Conservation (phyloP, 2,888 invertebrate genomes). For the Hypomecis punctinalis region DNA sequence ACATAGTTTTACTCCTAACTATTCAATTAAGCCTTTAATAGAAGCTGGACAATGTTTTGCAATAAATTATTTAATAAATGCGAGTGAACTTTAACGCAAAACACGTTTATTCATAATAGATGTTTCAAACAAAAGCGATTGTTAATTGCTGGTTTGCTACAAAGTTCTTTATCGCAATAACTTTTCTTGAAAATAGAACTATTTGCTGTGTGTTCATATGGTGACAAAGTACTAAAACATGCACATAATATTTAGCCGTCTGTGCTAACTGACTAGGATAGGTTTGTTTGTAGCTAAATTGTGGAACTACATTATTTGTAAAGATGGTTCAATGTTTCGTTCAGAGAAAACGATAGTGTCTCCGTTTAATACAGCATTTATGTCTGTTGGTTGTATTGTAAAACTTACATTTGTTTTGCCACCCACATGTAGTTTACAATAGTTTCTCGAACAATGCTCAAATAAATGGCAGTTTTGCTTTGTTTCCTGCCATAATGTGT, state of each 20-base stretch:
- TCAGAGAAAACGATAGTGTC: neutral
- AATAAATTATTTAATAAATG: neutral
- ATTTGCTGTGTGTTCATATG: neutral
- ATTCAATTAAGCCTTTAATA: too few relatives aligned
- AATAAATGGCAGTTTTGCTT: conserved; percentile 29
- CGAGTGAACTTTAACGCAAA: conserved; percentile 1
- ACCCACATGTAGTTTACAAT: conserved; percentile 27
- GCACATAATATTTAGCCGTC: neutral
- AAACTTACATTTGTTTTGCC: conserved; percentile 10
- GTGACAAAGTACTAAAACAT: conserved; percentile 5
- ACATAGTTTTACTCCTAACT: too few relatives aligned
- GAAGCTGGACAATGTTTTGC: neutral
- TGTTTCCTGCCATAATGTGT: conserved; percentile 18
- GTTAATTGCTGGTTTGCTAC: neutral
- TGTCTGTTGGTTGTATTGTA: neutral
- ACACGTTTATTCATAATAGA: conserved; percentile 5
- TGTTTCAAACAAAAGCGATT: conserved; percentile 9
- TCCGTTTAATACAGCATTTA: neutral
- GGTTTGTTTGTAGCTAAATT: neutral
- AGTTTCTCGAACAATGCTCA: conserved; percentile 28
- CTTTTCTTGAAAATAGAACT: neutral
- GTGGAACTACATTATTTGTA: neutral
- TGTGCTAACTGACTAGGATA: neutral
- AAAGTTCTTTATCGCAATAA: conserved; percentile 1
- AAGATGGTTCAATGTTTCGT: neutral